phyloP scores from a whole-genome alignment of 1,140 invertebrate species.

The Cataglyphis hispanica region DNA sequence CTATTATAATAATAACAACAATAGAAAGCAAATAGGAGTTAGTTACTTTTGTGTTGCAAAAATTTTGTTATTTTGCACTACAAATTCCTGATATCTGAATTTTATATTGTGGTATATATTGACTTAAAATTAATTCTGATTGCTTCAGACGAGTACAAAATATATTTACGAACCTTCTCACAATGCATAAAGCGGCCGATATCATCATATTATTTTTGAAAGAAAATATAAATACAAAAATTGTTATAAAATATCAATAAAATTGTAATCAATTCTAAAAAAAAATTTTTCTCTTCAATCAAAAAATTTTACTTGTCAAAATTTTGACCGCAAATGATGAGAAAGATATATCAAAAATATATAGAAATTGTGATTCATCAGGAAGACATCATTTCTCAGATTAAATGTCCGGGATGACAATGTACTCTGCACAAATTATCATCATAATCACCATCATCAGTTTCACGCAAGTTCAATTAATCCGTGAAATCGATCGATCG shows the following conservation, averaged over 20 bases:
- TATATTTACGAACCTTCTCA: background rate
- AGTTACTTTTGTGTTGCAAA: constrained; percentile 5
- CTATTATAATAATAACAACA: constrained; percentile 5
- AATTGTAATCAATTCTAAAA: background rate
- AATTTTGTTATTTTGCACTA: background rate
- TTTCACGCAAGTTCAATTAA: constrained; percentile 31
- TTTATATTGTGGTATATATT: background rate
- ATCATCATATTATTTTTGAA: background rate
- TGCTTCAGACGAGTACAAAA: constrained; percentile 29
- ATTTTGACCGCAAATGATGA: constrained; percentile 20
- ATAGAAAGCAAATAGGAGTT: constrained; percentile 27
- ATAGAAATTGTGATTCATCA: background rate
- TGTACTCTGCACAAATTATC: background rate
- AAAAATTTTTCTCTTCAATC: background rate
- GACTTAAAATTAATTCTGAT: constrained; percentile 31
- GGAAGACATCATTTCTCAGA: background rate
- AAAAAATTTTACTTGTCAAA: constrained; percentile 14
- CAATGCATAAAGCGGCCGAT: background rate
- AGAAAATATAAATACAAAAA: constrained; percentile 1
- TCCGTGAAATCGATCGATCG: constrained; percentile 5
- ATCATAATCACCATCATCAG: background rate
- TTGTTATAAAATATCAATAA: background rate
- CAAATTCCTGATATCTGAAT: background rate
- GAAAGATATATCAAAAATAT: constrained; percentile 12
- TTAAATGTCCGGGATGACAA: background rate